Evolutionary conservation across 2,113 vertebrate species (phyloP).

Genomic region (Synchiropus splendidus): DNA sequence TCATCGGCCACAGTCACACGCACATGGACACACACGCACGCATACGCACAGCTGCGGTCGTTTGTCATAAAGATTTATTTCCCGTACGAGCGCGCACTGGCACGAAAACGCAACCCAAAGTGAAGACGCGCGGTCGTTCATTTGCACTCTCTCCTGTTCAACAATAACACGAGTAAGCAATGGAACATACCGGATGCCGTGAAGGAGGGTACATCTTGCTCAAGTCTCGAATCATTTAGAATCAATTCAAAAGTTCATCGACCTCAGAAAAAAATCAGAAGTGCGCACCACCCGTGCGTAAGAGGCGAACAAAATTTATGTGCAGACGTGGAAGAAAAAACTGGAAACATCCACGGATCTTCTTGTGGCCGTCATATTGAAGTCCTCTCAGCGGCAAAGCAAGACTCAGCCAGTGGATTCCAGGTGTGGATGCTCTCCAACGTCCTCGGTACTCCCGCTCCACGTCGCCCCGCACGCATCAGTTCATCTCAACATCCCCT

Average conservation of each 20-base stretch:
- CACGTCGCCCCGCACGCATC: slow-evolving; percentile 26
- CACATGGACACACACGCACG: slow-evolving; percentile 23
- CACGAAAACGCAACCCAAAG: slow-evolving; percentile 48
- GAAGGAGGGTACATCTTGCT: slow-evolving; percentile 66
- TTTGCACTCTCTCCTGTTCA: slow-evolving; percentile 20
- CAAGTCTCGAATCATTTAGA: slow-evolving; percentile 64
- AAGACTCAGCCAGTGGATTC: too few species aligned
- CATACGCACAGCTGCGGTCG: slow-evolving; percentile 24
- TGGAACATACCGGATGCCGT: slow-evolving; percentile 59
- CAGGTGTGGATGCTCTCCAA: too few species aligned
- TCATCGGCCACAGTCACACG: slow-evolving; percentile 22
- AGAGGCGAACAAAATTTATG: slow-evolving; percentile 18
- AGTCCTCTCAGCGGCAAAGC: slow-evolving; percentile 21
- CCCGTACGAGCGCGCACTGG: slow-evolving; percentile 41
- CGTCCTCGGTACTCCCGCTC: too few species aligned
- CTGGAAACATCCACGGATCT: slow-evolving; percentile 27
- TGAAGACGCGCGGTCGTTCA: slow-evolving; percentile 38
- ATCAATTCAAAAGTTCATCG: slow-evolving; percentile 45
- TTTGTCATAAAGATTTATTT: slow-evolving; percentile 52
- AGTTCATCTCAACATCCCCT: slow-evolving; percentile 28
- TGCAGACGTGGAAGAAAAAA: slow-evolving; percentile 13
- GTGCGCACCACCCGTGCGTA: slow-evolving; percentile 27
- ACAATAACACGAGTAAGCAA: slow-evolving; percentile 1
- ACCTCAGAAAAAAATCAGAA: slow-evolving; percentile 25
- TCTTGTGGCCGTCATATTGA: slow-evolving; percentile 13